Percentiles rank a stretch among this genome's conserved stretches.
Evolutionary conservation across 2,797 vertebrate species (phyloP).

Genomic region (Poeciliopsis presidionis): DNA sequence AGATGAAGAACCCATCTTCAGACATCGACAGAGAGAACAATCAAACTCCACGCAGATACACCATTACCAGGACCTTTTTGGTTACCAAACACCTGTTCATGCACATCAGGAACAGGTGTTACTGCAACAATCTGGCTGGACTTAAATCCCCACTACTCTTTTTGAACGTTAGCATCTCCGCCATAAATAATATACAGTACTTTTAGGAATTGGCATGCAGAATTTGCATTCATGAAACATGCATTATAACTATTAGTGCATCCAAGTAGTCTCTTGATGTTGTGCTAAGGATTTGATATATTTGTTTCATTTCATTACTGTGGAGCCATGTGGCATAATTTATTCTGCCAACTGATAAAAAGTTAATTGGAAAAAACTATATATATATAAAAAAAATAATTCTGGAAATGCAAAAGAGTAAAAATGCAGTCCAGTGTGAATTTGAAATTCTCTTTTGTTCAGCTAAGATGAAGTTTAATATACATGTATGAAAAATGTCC

Average conservation of each 20-base stretch:
- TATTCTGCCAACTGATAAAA: background rate
- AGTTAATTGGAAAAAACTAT: background rate
- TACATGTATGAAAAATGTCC: background rate
- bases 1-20: background rate
- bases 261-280: background rate
- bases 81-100: background rate
- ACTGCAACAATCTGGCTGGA: background rate
- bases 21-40: background rate
- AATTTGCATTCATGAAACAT: background rate
- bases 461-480: background rate
- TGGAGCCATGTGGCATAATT: background rate
- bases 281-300: background rate
- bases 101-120: background rate
- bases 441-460: background rate
- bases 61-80: background rate
- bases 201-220: background rate
- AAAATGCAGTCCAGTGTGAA: background rate
- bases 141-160: background rate
- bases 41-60: background rate
- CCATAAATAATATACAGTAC: background rate
- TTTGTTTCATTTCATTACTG: background rate
- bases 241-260: too few relatives aligned
- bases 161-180: background rate
- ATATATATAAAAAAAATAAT: background rate
- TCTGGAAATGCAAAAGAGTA: background rate